Conservation (phyloP, 2,113 vertebrate genomes). For the Tupaia tana region DNA sequence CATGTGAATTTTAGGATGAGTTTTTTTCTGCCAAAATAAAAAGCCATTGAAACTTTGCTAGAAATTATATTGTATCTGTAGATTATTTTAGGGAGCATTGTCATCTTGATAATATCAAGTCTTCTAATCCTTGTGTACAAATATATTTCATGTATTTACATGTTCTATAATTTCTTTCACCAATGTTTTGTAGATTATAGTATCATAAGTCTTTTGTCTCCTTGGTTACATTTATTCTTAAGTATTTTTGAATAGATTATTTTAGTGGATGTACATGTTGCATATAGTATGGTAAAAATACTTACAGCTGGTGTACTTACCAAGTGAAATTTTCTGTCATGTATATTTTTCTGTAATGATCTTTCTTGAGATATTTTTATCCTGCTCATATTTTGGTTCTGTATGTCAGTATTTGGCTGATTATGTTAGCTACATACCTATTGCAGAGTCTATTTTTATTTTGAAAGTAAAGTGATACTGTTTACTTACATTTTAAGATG, state of each 20-base stretch:
- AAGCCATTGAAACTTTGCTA: not conserved
- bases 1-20: not conserved
- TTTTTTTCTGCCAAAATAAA: not conserved
- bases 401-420: not conserved
- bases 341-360: not conserved
- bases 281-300: not conserved
- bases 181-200: not conserved
- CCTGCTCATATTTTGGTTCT: slow-evolving; percentile 2
- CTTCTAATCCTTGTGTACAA: not conserved
- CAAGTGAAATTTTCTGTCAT: not conserved
- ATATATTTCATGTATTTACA: not conserved
- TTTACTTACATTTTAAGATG: not conserved
- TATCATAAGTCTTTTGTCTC: not conserved
- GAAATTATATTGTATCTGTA: not conserved
- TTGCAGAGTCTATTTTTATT: not conserved
- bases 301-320: slow-evolving; percentile 10
- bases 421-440: slow-evolving; percentile 27
- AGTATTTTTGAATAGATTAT: slow-evolving; percentile 42
- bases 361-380: slow-evolving; percentile 34
- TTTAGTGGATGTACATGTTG: not conserved
- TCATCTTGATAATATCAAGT: not conserved
- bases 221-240: slow-evolving; percentile 32
- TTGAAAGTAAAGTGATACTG: not conserved
- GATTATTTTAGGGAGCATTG: not conserved
- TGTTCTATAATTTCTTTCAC: not conserved